A percentile compares a stretch with the other conserved stretches of the same genome.
Evolutionary conservation across 2,797 vertebrate genomes (phyloP).

Genomic region (Parauchenoglanis punctatus): DNA sequence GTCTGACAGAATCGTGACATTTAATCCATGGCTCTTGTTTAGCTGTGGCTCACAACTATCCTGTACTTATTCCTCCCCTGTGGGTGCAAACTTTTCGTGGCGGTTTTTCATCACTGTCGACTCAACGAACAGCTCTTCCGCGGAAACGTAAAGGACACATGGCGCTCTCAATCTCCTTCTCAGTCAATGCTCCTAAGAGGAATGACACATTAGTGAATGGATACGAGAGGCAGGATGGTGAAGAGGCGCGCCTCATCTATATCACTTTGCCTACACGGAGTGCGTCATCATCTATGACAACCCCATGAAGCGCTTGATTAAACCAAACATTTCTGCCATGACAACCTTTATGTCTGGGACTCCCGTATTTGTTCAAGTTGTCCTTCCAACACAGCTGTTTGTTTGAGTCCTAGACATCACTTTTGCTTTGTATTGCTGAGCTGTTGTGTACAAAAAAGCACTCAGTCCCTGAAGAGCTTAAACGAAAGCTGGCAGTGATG

Average conservation of each 20-base stretch:
- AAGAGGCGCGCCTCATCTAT: slow-evolving; percentile 1
- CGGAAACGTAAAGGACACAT: slow-evolving; percentile 13
- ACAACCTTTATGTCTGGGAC: neutral
- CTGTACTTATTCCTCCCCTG: neutral
- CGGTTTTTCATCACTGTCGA: slow-evolving; percentile 9
- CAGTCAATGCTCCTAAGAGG: slow-evolving; percentile 18
- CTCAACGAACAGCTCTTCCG: neutral
- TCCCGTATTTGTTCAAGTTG: neutral
- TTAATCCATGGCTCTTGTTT: neutral
- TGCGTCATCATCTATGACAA: slow-evolving; percentile 16
- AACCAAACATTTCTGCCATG: neutral
- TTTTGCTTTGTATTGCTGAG: slow-evolving; percentile 20
- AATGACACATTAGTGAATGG: slow-evolving; percentile 29
- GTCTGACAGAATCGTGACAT: neutral
- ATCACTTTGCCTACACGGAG: slow-evolving; percentile 21
- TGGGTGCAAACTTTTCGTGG: neutral
- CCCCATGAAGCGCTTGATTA: slow-evolving; percentile 10
- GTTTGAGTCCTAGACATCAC: slow-evolving; percentile 4
- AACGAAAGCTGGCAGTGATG: slow-evolving; percentile 33
- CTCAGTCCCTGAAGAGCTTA: slow-evolving; percentile 23
- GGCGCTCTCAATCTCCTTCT: slow-evolving; percentile 17
- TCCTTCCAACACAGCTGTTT: neutral
- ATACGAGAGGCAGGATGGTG: neutral
- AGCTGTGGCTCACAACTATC: neutral
- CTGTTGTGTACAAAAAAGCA: slow-evolving; percentile 13